Evolutionary conservation across 2,113 vertebrate genomes (phyloP).

Genomic region (Spheniscus mendiculus): DNA sequence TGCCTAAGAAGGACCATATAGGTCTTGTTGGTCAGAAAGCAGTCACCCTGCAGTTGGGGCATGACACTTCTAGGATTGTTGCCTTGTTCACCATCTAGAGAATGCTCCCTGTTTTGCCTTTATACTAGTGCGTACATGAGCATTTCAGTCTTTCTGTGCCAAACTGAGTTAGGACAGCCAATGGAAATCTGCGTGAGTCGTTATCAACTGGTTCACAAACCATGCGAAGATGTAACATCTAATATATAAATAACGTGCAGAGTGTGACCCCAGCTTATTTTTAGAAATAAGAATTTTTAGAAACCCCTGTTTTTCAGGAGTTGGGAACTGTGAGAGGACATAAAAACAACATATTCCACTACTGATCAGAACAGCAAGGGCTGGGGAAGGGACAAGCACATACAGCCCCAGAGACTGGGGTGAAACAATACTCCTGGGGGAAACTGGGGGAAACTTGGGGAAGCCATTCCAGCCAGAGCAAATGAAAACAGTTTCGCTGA

Average conservation of each 20-base stretch:
- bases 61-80: background rate
- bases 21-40: background rate
- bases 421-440: background rate
- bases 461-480: background rate
- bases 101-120: background rate
- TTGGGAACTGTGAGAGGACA: background rate
- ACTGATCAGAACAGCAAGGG: background rate
- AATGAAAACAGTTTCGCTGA: background rate
- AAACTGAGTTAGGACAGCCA: background rate
- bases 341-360: background rate
- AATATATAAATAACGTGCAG: background rate
- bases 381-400: background rate
- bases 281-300: background rate
- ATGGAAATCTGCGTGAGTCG: background rate
- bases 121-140: background rate
- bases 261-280: background rate
- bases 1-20: background rate
- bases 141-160: background rate
- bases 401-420: background rate
- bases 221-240: background rate
- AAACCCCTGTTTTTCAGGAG: background rate
- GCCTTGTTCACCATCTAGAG: background rate
- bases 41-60: background rate
- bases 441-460: background rate
- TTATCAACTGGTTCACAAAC: background rate